phyloP scores from a whole-genome alignment of 2,797 vertebrate species.

The Danio kyathit region DNA sequence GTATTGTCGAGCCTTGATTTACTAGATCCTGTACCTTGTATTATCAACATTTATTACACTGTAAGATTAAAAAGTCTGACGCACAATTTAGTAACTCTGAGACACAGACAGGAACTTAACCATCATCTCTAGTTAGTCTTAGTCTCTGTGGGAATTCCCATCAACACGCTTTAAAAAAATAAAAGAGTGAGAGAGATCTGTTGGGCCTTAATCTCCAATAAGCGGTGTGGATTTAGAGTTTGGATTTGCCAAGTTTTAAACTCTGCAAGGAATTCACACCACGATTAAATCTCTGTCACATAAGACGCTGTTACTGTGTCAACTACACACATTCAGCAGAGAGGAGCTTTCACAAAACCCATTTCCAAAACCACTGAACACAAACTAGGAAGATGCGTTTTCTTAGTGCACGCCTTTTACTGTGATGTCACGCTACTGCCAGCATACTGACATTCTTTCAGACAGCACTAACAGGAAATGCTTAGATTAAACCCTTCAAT shows the following conservation, averaged over 20 bases:
- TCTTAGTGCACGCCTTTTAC: neutral
- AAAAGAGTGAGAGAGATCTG: neutral
- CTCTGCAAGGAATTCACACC: conserved; percentile 36
- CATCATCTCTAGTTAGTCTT: conserved; percentile 11
- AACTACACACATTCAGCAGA: neutral
- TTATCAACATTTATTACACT: neutral
- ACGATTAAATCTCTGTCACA: conserved; percentile 13
- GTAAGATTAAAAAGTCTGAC: neutral
- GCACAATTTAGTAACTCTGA: conserved; percentile 25
- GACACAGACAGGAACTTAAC: conserved; percentile 20
- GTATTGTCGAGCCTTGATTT: no score
- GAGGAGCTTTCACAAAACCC: neutral
- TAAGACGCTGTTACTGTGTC: neutral
- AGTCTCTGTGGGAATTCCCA: conserved; percentile 34
- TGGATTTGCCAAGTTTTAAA: conserved; percentile 41
- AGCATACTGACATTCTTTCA: conserved; percentile 17
- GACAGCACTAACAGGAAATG: conserved; percentile 6
- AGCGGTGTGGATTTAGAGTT: conserved; percentile 18
- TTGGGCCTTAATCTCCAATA: conserved; percentile 33
- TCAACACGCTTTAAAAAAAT: neutral
- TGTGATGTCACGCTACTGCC: neutral
- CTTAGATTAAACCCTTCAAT: neutral
- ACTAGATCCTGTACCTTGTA: neutral
- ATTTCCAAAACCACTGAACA: neutral
- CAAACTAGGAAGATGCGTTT: neutral